A percentile compares a stretch with the other conserved stretches of the same genome.
These are phyloP conservation scores for Macquaria australasica DNA, from an alignment of 2,113 vertebrate species.

Conservation along the genomic window DNA sequence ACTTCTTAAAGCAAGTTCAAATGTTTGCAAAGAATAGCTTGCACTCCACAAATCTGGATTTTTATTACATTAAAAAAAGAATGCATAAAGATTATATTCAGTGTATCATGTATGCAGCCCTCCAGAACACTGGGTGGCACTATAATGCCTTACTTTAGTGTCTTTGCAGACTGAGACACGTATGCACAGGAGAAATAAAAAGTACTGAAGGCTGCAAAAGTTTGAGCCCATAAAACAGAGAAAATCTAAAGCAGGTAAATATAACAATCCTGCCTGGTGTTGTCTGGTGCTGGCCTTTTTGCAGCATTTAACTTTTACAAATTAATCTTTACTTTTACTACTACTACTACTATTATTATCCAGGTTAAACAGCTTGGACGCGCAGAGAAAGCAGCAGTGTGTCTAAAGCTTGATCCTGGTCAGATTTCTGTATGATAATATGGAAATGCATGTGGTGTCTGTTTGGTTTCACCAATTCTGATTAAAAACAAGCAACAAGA, in stretches of 20 bases:
- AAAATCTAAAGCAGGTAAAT: neutral
- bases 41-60: neutral
- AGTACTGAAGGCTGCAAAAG: neutral
- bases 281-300: neutral
- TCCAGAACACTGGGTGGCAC: slow-evolving; percentile 40
- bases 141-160: neutral
- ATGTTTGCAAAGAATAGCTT: neutral
- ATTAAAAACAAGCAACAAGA: too few relatives aligned
- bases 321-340: too few relatives aligned
- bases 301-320: neutral
- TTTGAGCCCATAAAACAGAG: neutral
- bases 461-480: too few relatives aligned
- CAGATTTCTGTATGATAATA: neutral
- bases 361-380: neutral
- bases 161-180: neutral
- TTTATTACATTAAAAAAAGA: neutral
- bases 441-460: too few relatives aligned
- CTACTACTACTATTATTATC: too few relatives aligned
- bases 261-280: too few relatives aligned
- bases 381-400: neutral
- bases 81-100: neutral
- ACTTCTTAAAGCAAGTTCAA: neutral
- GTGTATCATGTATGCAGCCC: neutral
- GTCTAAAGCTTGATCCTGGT: neutral
- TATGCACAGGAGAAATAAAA: neutral